Evolutionary conservation across 2,113 vertebrate genomes (phyloP).

Genomic region (Lophochroa leadbeateri): DNA sequence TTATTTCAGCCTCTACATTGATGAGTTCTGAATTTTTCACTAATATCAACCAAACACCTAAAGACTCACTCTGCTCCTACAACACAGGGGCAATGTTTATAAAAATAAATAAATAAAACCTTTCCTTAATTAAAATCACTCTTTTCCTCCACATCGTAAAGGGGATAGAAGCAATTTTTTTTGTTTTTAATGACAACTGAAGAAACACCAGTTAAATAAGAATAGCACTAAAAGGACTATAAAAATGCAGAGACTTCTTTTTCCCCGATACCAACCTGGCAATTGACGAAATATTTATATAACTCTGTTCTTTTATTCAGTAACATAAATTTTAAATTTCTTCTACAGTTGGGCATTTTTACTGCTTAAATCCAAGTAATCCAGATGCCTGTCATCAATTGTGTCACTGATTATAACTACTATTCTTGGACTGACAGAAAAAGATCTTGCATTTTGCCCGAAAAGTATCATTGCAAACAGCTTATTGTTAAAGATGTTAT

Average conservation of each 20-base stretch:
- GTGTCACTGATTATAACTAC: background rate
- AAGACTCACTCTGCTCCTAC: constrained; percentile 21
- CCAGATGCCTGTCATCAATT: background rate
- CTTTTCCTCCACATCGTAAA: background rate
- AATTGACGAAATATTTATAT: background rate
- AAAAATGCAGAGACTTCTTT: background rate
- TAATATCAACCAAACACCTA: constrained; percentile 45
- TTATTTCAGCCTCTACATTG: constrained; percentile 68
- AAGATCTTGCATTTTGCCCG: background rate
- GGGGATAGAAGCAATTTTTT: background rate
- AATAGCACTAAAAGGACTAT: background rate
- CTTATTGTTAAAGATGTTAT: background rate
- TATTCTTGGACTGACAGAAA: background rate
- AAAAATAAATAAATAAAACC: background rate
- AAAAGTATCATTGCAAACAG: background rate
- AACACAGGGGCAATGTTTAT: background rate
- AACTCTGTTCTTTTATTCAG: background rate
- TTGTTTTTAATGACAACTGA: background rate
- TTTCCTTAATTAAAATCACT: background rate
- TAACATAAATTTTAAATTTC: background rate
- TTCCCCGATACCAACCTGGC: background rate
- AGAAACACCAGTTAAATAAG: background rate
- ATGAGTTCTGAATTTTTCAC: constrained; percentile 66
- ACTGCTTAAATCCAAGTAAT: background rate
- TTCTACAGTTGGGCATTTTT: background rate